Base-by-base conservation (phyloP, 2,797 vertebrate genomes). In the Crocidura indochinensis region DNA sequence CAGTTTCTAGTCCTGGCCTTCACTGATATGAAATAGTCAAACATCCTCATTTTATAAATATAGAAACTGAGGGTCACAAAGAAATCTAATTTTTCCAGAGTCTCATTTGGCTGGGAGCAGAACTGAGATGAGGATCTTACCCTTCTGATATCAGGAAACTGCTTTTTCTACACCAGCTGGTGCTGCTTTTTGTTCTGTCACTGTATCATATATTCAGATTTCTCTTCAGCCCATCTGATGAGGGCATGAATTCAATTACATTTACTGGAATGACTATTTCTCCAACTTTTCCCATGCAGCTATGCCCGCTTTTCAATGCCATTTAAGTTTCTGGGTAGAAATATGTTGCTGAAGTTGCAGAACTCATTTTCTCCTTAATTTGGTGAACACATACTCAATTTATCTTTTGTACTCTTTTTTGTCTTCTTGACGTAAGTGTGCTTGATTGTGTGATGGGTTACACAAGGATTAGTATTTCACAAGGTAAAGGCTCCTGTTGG, bases 261-360 rank as follows among this genome's bases (percentile, higher is more conserved):
- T 53, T 87, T 74, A 17, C 49, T 29, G 11, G 94, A 87, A 64
- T 56, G 22, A 56, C 62, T 26, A 26, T 76, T 60, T 79, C 31
- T 9, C 85, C 27, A 71, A 6, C 38, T 24, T 75, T 78, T 69
- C 46, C 69, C 46, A 14, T 60, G 3, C 19, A 29, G 76, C n/a
- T 53, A 26, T 51, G 3, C 15, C 31, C 76, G 51, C 71, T 72
- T 93, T 83, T 31, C 78, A 83, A 0, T 93, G 47, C n/a, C 53
- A 82, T 81, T 20, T 67, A 14, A 56, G 26, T 87, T 67, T 95
- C 71, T 24, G 3, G 64, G 51, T 15, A 56, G 19, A 77, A 80
- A 91, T 74, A n/a, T 49, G 11, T 86, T 73, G 64, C 12, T 69
- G 24, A 64, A 72, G 64, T 87, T 84, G 1, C 17, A 64, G 49